phyloP scores from a whole-genome alignment of 2,113 vertebrate species.

The Cryptotis parvus region DNA sequence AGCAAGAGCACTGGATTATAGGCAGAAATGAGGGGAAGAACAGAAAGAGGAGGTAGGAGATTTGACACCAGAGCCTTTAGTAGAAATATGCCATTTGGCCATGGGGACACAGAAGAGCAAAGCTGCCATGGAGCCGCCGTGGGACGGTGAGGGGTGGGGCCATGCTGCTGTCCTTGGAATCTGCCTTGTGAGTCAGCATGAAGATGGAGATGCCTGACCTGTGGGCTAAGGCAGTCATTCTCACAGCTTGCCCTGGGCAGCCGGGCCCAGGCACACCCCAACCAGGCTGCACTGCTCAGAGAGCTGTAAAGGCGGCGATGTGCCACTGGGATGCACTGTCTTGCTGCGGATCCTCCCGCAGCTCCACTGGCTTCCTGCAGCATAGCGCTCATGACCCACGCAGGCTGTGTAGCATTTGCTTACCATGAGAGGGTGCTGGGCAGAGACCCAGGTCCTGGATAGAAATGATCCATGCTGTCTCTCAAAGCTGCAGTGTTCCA shows the following conservation, averaged over 20 bases:
- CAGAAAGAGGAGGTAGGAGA: too few species aligned
- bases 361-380: background rate
- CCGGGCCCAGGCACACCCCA: background rate
- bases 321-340: background rate
- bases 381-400: background rate
- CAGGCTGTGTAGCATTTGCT: accelerated
- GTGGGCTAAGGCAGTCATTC: background rate
- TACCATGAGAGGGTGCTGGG: background rate
- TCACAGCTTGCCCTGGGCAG: background rate
- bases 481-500: slow-evolving; percentile 47
- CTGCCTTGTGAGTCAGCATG: background rate
- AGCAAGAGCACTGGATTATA: too few species aligned
- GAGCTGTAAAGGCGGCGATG: background rate
- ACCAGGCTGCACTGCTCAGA: background rate
- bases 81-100: too few species aligned
- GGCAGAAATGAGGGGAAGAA: too few species aligned
- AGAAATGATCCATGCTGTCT: accelerated
- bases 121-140: too few species aligned
- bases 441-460: too few species aligned
- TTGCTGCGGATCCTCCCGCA: background rate
- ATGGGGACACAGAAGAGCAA: too few species aligned
- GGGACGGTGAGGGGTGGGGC: background rate
- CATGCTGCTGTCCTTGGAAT: background rate
- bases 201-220: background rate
- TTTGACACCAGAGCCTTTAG: too few species aligned